Evolutionary conservation across 1,140 invertebrate genomes (phyloP).

Genomic region (Drosophila watanabei): DNA sequence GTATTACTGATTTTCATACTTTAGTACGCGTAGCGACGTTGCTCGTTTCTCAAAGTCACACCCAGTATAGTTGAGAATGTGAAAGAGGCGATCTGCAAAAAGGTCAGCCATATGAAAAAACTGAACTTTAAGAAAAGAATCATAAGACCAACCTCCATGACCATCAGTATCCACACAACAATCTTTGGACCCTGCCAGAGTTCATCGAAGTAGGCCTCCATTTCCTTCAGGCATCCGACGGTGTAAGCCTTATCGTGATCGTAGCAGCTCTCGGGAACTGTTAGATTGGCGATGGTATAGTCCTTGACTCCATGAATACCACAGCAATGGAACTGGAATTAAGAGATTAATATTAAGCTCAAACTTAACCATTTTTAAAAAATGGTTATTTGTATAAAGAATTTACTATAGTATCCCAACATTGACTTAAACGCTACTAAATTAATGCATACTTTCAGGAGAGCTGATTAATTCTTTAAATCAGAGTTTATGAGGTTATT

Average conservation of each 20-base stretch:
- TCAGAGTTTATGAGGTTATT: background rate
- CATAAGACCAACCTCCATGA: slow-evolving; percentile 53
- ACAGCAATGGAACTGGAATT: slow-evolving; percentile 60
- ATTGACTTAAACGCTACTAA: too few relatives aligned
- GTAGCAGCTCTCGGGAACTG: slow-evolving; percentile 60
- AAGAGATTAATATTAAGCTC: background rate
- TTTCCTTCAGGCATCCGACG: slow-evolving; percentile 53
- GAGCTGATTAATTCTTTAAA: background rate
- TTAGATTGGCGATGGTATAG: slow-evolving; percentile 45
- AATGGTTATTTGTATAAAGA: too few relatives aligned
- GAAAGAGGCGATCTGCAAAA: slow-evolving; percentile 52
- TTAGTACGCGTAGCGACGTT: slow-evolving; percentile 64
- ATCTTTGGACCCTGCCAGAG: slow-evolving; percentile 43
- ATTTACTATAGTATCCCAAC: background rate
- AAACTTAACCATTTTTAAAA: background rate
- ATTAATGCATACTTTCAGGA: background rate
- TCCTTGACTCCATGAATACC: slow-evolving; percentile 58
- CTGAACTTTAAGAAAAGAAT: background rate
- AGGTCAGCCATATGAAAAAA: background rate
- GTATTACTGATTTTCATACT: background rate
- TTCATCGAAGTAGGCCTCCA: slow-evolving; percentile 37
- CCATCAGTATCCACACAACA: slow-evolving; percentile 61
- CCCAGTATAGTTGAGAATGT: slow-evolving; percentile 59
- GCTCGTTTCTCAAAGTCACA: slow-evolving; percentile 62
- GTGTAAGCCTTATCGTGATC: slow-evolving; percentile 20